Evolutionary conservation across 2,888 invertebrate genomes (phyloP), one percentile per base, ranked within the genome.

Genomic region (Platerodrilus igneus): DNA sequence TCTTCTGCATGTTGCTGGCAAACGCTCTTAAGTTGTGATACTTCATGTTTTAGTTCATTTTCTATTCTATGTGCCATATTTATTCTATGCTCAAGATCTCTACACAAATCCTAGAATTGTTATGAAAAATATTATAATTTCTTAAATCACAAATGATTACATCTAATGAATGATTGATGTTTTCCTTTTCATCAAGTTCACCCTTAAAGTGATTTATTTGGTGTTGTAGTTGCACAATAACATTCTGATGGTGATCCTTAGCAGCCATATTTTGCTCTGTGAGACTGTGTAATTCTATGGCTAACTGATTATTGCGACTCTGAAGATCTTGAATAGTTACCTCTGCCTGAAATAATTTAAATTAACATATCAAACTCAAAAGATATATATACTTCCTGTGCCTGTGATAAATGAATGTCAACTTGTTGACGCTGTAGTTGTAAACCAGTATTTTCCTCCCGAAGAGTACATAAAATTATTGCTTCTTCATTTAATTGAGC

Each of bases 391-490:
- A 58, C 58, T 33, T 83, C 81, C 7, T 78, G 75, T 51, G 78
- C 68, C 53, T 77, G 74, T 45, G 77, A 73, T 36, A 82, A 74
- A 52, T 79, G 78, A 56, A 78, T 68, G 53, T 83, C 83, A 65
- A 81, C 65, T 55, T 82, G 80, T 38, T 79, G 77, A 10, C 76
- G 69, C 52, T 81, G 79, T 3, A 76, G 71, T 42, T 79, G 75
- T 29, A 77, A 66, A 48, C 79, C 77, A 32, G 69, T 66, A 43
- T 75, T 72, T 50, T 79, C 78, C 35, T 78, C 77, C 42, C 72
- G 66, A 53, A 77, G 58, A 49, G 72, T 71, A 37, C 68, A 67
- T 34, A 69, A 63, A 30, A 74, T 71, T 42, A 71, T 63, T 1
- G 72, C 62, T 43, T 76, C 77, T 8, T 75, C 73, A 47, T 70